Percentiles rank a stretch among this genome's conserved stretches.
Conservation (phyloP, 2,888 invertebrate species). For the Chromoteleia sp. region DNA sequence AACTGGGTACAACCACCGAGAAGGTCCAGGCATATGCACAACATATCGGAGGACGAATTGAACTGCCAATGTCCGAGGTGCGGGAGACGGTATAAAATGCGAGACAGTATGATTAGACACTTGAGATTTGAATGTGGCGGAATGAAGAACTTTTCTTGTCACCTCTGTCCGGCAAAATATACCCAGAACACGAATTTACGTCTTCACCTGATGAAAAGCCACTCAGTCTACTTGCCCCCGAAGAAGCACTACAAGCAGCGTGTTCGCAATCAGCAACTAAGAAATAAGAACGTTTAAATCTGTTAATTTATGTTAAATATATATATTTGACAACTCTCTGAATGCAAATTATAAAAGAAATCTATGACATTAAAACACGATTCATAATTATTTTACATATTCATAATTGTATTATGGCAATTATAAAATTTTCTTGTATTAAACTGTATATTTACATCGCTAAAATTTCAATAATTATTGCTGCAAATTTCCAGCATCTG, state of each 20-base stretch:
- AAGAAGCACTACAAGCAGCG: slow-evolving; percentile 28
- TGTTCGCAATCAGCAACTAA: neutral
- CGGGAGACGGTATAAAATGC: slow-evolving; percentile 72
- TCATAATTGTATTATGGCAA: too few relatives aligned
- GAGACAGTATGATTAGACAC: slow-evolving; percentile 81
- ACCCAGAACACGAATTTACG: slow-evolving; percentile 61
- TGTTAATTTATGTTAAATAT: too few relatives aligned
- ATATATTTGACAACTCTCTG: too few relatives aligned
- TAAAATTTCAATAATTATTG: too few relatives aligned
- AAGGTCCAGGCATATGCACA: slow-evolving; percentile 73
- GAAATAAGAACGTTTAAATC: too few relatives aligned
- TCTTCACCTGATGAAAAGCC: slow-evolving; percentile 40
- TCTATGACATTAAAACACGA: too few relatives aligned
- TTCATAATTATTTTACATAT: too few relatives aligned
- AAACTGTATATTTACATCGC: too few relatives aligned
- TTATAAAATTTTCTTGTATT: too few relatives aligned
- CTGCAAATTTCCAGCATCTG: too few relatives aligned
- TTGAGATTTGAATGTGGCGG: slow-evolving; percentile 84
- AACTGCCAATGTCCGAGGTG: slow-evolving; percentile 32
- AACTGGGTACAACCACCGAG: slow-evolving; percentile 8
- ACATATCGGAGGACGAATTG: slow-evolving; percentile 79
- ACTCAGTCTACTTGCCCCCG: slow-evolving; percentile 41
- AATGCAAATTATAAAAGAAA: too few relatives aligned
- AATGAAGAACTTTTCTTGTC: slow-evolving; percentile 75
- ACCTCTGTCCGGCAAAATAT: slow-evolving; percentile 77